Conservation (phyloP, 2,888 invertebrate genomes). For the Emmelina monodactyla region DNA sequence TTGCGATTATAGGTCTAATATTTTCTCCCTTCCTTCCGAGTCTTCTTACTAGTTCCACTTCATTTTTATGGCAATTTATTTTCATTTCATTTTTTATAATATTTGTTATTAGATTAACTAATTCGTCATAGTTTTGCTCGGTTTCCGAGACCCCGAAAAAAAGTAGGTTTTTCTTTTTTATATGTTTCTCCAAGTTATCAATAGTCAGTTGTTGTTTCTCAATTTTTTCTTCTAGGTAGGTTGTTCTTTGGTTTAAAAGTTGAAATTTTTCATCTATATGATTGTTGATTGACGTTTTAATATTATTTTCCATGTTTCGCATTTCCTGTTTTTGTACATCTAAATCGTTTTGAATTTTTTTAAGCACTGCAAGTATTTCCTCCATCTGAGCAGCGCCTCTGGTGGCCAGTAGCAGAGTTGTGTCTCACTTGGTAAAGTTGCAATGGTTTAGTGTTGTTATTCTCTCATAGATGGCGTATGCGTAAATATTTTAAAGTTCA, state of each 20-base stretch:
- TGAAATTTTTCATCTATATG: neutral
- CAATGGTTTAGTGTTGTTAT: no score
- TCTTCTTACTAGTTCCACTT: neutral
- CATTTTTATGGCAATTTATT: neutral
- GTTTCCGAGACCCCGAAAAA: neutral
- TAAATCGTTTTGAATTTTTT: no score
- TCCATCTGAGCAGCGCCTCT: no score
- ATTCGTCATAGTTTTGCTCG: neutral
- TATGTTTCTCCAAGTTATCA: neutral
- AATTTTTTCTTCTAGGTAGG: neutral
- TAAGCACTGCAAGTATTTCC: no score
- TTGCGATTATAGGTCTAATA: neutral
- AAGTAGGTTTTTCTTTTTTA: neutral
- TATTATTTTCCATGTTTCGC: no score
- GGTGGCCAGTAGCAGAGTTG: no score
- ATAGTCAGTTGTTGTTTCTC: neutral
- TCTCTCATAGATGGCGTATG: no score
- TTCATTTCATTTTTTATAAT: neutral
- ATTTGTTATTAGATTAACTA: neutral
- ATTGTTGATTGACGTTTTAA: neutral
- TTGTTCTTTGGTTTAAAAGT: neutral
- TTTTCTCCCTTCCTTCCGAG: neutral
- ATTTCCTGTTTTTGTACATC: no score
- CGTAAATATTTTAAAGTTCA: no score
- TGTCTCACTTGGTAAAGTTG: no score